These are phyloP conservation scores for Caligus rogercresseyi DNA, from an alignment of 1,140 invertebrate genomes.

Conservation along the genomic window DNA sequence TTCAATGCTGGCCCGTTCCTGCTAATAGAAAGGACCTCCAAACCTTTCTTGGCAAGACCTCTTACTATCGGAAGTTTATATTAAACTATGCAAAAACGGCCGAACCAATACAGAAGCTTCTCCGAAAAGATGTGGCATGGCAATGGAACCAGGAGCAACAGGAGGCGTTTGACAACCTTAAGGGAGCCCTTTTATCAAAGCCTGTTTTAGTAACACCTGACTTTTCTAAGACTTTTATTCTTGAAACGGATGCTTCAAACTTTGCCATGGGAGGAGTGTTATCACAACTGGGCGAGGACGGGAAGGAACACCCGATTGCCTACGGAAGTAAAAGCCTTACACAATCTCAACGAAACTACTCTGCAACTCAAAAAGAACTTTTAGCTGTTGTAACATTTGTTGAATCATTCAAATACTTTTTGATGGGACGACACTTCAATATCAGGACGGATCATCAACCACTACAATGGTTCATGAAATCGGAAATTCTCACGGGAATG, in stretches of 20 bases:
- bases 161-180: background rate
- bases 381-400: background rate
- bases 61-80: background rate
- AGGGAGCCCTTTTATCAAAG: background rate
- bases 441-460: background rate
- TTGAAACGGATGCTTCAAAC: too few relatives aligned
- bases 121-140: background rate
- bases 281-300: background rate
- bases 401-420: background rate
- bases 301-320: background rate
- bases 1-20: background rate
- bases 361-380: background rate
- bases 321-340: background rate
- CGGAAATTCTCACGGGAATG: background rate
- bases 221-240: background rate
- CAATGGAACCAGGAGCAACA: background rate
- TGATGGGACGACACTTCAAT: background rate
- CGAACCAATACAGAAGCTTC: background rate
- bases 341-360: background rate
- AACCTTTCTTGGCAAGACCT: background rate
- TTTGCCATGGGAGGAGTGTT: background rate
- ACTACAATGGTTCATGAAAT: background rate
- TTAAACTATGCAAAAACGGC: background rate
- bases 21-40: background rate
- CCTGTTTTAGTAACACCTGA: background rate